A percentile compares a stretch with the other conserved stretches of the same genome.
Conservation (phyloP, 2,113 vertebrate genomes). For the Ifrita kowaldi region DNA sequence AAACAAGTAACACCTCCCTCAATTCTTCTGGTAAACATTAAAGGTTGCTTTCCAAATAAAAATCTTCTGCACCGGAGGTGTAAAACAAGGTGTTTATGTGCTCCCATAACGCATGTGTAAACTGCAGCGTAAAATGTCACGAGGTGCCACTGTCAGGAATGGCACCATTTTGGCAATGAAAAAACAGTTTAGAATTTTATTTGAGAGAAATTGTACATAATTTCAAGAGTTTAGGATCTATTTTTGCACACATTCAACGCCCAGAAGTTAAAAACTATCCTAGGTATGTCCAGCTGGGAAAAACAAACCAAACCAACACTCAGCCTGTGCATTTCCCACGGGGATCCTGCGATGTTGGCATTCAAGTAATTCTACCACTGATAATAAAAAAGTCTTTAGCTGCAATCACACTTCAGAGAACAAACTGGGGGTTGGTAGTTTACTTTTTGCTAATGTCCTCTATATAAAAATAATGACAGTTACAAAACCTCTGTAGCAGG, state of each 20-base stretch:
- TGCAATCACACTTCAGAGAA: neutral
- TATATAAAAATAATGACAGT: neutral
- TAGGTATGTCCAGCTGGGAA: neutral
- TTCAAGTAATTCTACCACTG: rapidly evolving
- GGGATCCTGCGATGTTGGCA: neutral
- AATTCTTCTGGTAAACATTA: neutral
- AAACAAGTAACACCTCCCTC: neutral
- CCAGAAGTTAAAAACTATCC: neutral
- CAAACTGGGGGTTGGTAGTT: neutral
- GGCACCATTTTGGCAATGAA: rapidly evolving
- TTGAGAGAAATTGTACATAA: rapidly evolving
- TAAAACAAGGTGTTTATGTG: neutral
- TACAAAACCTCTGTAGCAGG: rapidly evolving
- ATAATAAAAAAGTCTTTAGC: neutral
- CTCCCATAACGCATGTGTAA: neutral
- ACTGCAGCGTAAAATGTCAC: neutral
- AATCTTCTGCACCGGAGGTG: rapidly evolving
- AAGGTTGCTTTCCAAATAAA: neutral
- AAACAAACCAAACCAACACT: neutral
- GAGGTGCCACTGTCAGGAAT: neutral
- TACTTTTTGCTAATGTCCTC: neutral
- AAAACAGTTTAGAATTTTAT: neutral
- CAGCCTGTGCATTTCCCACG: neutral
- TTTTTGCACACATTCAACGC: neutral
- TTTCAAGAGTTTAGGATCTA: neutral